Evolutionary conservation across 2,113 vertebrate species (phyloP), one percentile per base, ranked within the genome.

Genomic region (Paralichthys olivaceus): DNA sequence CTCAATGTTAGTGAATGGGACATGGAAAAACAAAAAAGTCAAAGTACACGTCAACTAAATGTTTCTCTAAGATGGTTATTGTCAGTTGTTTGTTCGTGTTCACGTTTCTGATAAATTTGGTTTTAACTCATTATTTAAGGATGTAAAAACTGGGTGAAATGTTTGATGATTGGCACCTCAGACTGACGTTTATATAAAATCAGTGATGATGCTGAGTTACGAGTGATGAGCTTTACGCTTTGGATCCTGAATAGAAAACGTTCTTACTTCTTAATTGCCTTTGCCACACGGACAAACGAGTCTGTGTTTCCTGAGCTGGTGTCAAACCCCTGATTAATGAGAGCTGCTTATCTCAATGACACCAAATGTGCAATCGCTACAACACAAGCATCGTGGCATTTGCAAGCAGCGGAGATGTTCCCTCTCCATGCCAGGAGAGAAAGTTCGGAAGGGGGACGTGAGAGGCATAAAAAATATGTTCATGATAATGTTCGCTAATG

Each of bases 311-410:
- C 54, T 14, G 53, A 84, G 61, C 56, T 2, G 59, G 25, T 51
- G 64, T 81, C 55, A 57, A 37, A 70, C 55, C 29, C 6, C 1
- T 54, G 75, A 85, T 82, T 63, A 55, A 82, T 60, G 62, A 55
- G 22, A 37, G 15, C 43, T 26, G 57, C 3, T 66, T 58, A 71
- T 78, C 66, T 23, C 59, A 47, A 2, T 7, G 20, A 49, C 7
- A 0, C 23, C 43, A 66, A 26, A 65, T 58, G 60, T 47, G 32
- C 19, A 58, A 37, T 43, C 1, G 17, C 54, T 13, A 2, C 32
- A 28, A 25, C 32, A 53, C 51, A 12, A 25, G 29, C 14, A 5
- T 20, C 13, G 4, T 19, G 20, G 62, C 72, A 5, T 67, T 15
- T 13, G 23, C n/a, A 54, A 68, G 7, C 7, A 0, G 40, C 14